Conservation (phyloP, 2,113 vertebrate species). For the Porphyrio hochstetteri region DNA sequence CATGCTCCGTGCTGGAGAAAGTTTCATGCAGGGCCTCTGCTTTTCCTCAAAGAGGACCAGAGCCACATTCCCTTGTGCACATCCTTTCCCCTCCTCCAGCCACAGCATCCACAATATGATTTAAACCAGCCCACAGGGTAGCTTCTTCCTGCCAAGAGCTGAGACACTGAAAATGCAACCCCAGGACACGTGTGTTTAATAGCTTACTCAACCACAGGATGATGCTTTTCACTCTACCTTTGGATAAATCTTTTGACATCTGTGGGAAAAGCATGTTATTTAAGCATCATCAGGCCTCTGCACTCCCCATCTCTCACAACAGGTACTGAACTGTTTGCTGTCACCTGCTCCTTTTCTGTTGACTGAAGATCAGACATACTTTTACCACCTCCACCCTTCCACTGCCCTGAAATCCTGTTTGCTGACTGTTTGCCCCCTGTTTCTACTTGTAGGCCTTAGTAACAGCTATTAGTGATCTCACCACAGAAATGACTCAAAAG, state of each 20-base stretch:
- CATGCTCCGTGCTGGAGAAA: not conserved
- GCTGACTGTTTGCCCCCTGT: not conserved
- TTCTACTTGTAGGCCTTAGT: not conserved
- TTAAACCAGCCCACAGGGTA: not conserved
- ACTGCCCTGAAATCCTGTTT: not conserved
- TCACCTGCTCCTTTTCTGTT: conserved; percentile 1
- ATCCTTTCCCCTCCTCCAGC: not conserved
- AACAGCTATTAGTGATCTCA: not conserved
- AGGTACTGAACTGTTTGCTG: not conserved
- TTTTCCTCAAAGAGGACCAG: not conserved
- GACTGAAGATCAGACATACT: not conserved
- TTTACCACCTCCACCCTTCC: not conserved
- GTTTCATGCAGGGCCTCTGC: not conserved
- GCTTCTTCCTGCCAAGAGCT: not conserved
- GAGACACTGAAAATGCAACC: not conserved
- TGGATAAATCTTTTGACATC: not conserved
- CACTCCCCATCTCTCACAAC: not conserved
- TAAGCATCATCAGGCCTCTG: not conserved
- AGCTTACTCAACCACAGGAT: not conserved
- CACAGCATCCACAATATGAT: not conserved
- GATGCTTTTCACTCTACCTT: not conserved
- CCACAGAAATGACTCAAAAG: not conserved
- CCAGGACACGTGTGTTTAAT: not conserved
- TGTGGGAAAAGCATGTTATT: not conserved
- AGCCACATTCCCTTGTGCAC: not conserved